Evolutionary conservation across 2,888 invertebrate genomes (phyloP).

Genomic region (Ischnus inquisitorius): DNA sequence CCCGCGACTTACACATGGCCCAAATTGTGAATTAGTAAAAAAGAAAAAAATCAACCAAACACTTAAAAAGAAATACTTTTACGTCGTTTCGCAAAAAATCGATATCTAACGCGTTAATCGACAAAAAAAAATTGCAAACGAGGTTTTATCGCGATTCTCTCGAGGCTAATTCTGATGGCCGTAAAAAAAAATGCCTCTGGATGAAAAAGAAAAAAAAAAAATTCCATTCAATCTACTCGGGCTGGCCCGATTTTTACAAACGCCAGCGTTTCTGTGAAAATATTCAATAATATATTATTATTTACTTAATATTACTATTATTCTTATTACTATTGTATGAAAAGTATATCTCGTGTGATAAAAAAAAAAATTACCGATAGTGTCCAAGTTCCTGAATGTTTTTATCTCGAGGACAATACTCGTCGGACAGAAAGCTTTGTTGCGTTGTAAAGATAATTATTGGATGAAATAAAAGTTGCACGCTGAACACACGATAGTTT

Average conservation of each 20-base stretch:
- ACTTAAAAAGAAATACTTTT: constrained; percentile 43
- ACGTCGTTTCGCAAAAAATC: constrained; percentile 17
- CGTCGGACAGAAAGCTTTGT: background rate
- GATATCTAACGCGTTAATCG: constrained; percentile 35
- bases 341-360: constrained; percentile 8
- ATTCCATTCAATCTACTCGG: constrained; percentile 47
- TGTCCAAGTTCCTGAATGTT: constrained; percentile 32
- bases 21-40: constrained; percentile 80
- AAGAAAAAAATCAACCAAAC: background rate
- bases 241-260: constrained; percentile 51
- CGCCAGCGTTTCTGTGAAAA: constrained; percentile 34
- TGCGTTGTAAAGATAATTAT: background rate
- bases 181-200: constrained; percentile 7
- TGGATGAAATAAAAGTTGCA: constrained; percentile 15
- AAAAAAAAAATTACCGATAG: constrained; percentile 13
- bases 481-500: constrained; percentile 37
- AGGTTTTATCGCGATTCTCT: constrained; percentile 20
- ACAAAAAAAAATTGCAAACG: constrained; percentile 19
- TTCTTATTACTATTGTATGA: constrained; percentile 35
- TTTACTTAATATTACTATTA: background rate
- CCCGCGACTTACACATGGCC: constrained; percentile 90
- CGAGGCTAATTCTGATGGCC: constrained; percentile 33
- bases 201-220: background rate
- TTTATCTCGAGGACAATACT: constrained; percentile 5
- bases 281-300: constrained; percentile 27